Conservation (phyloP, 2,888 invertebrate species). For the Tanaodytes sp. region DNA sequence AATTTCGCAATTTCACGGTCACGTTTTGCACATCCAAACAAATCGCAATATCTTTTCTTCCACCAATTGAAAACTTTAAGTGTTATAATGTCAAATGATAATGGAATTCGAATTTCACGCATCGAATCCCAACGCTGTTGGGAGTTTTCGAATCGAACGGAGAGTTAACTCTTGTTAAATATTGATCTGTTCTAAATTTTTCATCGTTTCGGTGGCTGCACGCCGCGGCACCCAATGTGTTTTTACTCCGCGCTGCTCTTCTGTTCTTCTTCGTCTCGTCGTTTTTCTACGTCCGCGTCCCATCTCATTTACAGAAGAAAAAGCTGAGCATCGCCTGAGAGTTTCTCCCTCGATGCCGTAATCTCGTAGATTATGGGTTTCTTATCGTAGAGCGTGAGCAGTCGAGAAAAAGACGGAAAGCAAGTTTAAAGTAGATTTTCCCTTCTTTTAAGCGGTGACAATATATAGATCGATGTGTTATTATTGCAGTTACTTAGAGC, state of each 20-base stretch:
- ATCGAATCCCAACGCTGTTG: no score
- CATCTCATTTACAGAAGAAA: constrained; percentile 50
- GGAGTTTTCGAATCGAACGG: no score
- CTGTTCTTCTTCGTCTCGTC: neutral
- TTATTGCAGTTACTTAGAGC: constrained; percentile 53
- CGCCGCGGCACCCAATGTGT: no score
- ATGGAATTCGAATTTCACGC: no score
- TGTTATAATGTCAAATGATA: no score
- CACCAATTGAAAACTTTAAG: no score
- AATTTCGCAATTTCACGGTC: no score
- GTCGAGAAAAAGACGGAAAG: constrained; percentile 44
- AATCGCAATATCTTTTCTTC: no score
- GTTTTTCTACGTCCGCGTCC: constrained; percentile 28
- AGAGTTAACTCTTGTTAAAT: no score
- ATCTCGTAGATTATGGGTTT: constrained; percentile 54
- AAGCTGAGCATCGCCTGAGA: constrained; percentile 44
- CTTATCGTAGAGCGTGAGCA: constrained; percentile 44
- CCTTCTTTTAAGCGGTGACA: constrained; percentile 42
- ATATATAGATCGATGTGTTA: constrained; percentile 51
- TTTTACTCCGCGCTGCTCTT: constrained; percentile 14
- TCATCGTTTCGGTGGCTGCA: no score
- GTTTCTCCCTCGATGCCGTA: constrained; percentile 49
- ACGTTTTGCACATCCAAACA: no score
- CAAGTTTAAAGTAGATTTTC: constrained; percentile 53
- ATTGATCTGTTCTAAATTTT: no score